A percentile compares a stretch with the other conserved stretches of the same genome.
These are phyloP conservation scores for Acleris holmiana DNA, from an alignment of 2,888 invertebrate species.

Conservation along the genomic window DNA sequence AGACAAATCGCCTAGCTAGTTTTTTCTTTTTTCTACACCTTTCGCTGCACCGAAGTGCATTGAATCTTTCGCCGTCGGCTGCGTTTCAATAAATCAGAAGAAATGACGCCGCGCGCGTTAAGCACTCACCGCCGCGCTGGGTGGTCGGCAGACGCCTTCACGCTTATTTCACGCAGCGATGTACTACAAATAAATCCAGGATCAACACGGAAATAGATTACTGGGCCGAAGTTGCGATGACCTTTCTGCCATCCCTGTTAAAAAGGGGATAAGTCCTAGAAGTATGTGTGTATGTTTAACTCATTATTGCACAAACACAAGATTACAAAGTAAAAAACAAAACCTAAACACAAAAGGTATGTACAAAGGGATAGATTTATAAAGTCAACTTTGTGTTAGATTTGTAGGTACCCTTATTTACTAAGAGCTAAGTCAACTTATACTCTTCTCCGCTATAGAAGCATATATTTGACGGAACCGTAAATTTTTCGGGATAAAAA, in stretches of 20 bases:
- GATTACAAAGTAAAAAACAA: too few species aligned
- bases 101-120: conserved; percentile 78
- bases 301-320: too few species aligned
- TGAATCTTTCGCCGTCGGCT: conserved; percentile 54
- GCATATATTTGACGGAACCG: too few species aligned
- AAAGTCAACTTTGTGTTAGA: too few species aligned
- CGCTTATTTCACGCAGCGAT: conserved; percentile 73
- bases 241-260: background rate
- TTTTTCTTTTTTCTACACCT: background rate
- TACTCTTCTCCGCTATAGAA: too few species aligned
- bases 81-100: conserved; percentile 80
- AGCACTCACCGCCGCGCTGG: conserved; percentile 78
- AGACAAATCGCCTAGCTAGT: background rate
- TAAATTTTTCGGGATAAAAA: too few species aligned
- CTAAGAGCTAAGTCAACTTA: too few species aligned
- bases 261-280: too few species aligned
- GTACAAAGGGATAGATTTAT: too few species aligned
- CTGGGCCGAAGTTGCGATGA: background rate
- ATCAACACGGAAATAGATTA: conserved; percentile 60
- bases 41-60: conserved; percentile 54
- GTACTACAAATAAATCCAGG: conserved; percentile 71
- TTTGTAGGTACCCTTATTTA: too few species aligned
- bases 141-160: conserved; percentile 77
- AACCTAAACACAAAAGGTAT: too few species aligned
- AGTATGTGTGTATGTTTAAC: too few species aligned